Base-by-base conservation (phyloP, 2,113 vertebrate genomes). In the Pungitius pungitius region DNA sequence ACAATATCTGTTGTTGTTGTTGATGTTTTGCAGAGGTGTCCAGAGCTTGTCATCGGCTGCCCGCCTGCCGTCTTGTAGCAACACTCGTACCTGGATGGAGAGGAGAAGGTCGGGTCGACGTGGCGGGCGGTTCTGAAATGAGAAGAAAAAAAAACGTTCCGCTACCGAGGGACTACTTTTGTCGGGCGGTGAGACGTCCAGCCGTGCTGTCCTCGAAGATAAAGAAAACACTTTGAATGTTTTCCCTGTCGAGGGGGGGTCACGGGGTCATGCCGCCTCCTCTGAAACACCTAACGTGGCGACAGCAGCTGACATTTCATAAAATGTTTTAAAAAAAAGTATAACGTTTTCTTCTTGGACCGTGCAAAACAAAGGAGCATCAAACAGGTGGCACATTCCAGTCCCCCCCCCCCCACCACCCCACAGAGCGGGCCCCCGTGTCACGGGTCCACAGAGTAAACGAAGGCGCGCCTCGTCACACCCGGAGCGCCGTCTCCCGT, bases 311-410 rank as follows among this genome's bases (percentile, higher is more conserved):
- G 76, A 84, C 61, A 30, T 54, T 73, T 73, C 69, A 80, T 77
- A 63, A 63, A n/a, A n/a, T n/a, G n/a, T n/a, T n/a, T n/a, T n/a
- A n/a, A n/a, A n/a, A n/a, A n/a, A 61, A 62, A 22, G 0, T 75
- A 69, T 91, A 54, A 69, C 8, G 75, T 91, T 84, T n/a, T 71
- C 82, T 18, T 70, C 49, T 70, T 52, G 56, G 78, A 73, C 49
- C 52, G n/a, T n/a, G n/a, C 37, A 78, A 54, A 82, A 76, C 69
- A 88, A 77, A 65, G 73, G 56, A 75, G 72, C 83, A 80, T 84
- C 78, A 83, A 73, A 80, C 79, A 73, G 60, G 37, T 22, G 20
- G 37, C 62, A 54, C 69, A 87, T 82, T 26, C 45, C 62, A 73
- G 62, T 42, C 58, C 30, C 37, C 15, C 24, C 71, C 87, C 42